Evolutionary conservation across 2,797 vertebrate species (phyloP).

Genomic region (Sebastes melanostomus): DNA sequence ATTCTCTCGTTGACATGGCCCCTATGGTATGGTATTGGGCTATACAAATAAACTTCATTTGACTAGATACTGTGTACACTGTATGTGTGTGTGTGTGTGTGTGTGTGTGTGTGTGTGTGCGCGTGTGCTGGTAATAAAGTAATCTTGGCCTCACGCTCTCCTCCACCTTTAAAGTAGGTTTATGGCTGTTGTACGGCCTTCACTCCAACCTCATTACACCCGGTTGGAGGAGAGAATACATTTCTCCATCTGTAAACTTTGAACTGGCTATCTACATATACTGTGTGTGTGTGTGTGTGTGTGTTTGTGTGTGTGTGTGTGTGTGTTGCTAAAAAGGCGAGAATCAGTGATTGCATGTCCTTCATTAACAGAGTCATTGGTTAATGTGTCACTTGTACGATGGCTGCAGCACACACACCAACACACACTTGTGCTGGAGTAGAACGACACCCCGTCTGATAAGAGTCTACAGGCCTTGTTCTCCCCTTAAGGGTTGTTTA

Average conservation of each 20-base stretch:
- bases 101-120: neutral
- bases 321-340: constrained; percentile 43
- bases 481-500: constrained; percentile 38
- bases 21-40: neutral
- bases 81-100: too few species aligned
- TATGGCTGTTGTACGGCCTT: constrained; percentile 57
- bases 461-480: constrained; percentile 16
- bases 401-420: constrained; percentile 32
- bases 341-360: constrained; percentile 74
- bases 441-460: constrained; percentile 52
- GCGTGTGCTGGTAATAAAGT: constrained; percentile 35
- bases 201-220: constrained; percentile 22
- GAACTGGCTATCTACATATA: constrained; percentile 56
- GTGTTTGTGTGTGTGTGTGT: constrained; percentile 21
- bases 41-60: neutral
- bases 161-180: constrained; percentile 47
- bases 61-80: neutral
- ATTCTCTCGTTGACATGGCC: too few species aligned
- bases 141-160: neutral
- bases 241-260: constrained; percentile 71
- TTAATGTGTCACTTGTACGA: constrained; percentile 77
- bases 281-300: constrained; percentile 12
- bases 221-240: constrained; percentile 7
- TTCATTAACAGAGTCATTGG: constrained; percentile 79
- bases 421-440: constrained; percentile 24